phyloP scores from a whole-genome alignment of 2,797 vertebrate species.

The Oreochromis grahami region DNA sequence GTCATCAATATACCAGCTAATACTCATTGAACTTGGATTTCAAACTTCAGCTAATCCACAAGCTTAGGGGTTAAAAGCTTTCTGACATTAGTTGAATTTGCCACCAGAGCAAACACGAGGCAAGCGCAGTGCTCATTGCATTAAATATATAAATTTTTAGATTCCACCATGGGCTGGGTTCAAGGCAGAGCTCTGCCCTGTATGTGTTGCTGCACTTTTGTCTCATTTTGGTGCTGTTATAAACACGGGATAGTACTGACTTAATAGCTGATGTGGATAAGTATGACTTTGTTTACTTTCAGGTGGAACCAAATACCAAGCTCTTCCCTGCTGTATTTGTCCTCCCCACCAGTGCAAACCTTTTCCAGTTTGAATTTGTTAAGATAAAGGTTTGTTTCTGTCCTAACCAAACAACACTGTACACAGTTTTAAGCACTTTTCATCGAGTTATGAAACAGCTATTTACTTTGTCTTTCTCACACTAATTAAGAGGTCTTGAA shows the following conservation, averaged over 20 bases:
- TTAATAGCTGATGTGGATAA: not conserved
- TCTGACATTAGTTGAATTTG: not conserved
- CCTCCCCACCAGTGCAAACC: slow-evolving; percentile 88
- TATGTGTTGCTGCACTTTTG: not conserved
- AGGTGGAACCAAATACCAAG: slow-evolving; percentile 97
- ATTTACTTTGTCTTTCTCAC: not conserved
- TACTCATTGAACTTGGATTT: not conserved
- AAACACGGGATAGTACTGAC: not conserved
- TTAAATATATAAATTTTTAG: not conserved
- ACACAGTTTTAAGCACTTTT: not conserved
- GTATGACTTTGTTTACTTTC: not conserved
- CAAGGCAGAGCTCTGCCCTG: not conserved
- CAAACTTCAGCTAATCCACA: slow-evolving; percentile 1
- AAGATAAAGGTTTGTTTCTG: slow-evolving; percentile 86
- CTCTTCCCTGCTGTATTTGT: slow-evolving; percentile 96
- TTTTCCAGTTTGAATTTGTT: slow-evolving; percentile 96
- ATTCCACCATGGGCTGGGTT: not conserved
- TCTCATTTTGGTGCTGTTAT: not conserved
- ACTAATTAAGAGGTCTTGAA: not conserved
- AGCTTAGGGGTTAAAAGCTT: not conserved
- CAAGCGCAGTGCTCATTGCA: not conserved
- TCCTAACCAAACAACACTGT: not conserved
- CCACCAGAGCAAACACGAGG: not conserved
- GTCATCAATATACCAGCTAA: slow-evolving; percentile 2
- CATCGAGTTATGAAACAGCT: not conserved